Percentiles rank a stretch among this genome's conserved stretches.
Evolutionary conservation across 2,113 vertebrate species (phyloP).

Genomic region (Phylloscopus whistleri): DNA sequence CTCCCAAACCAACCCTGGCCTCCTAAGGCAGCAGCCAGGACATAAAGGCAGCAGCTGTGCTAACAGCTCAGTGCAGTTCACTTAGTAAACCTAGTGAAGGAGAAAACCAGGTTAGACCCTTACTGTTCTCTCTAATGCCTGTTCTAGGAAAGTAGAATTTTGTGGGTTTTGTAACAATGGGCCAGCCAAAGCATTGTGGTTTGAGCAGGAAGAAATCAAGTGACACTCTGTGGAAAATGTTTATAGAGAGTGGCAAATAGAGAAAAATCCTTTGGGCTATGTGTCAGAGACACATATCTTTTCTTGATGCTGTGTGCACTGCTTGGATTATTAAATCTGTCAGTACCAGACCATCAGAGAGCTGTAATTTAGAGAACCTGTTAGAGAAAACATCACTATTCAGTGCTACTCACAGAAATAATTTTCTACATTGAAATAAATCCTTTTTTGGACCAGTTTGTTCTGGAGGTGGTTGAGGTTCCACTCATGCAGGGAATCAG

Average conservation of each 20-base stretch:
- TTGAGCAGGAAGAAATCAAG: not conserved
- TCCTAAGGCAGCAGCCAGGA: not conserved
- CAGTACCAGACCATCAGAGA: not conserved
- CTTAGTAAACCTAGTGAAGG: not conserved
- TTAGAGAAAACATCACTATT: not conserved
- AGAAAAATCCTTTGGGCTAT: not conserved
- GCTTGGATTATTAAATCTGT: not conserved
- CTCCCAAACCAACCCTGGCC: not conserved
- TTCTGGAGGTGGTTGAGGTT: not conserved
- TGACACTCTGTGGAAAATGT: not conserved
- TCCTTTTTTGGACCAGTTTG: not conserved
- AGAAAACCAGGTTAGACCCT: not conserved
- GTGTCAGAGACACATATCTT: fast-evolving
- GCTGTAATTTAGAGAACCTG: not conserved
- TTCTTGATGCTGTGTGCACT: not conserved
- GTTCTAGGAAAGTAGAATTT: not conserved
- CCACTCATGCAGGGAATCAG: not conserved
- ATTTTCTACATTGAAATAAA: not conserved
- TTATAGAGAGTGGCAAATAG: not conserved
- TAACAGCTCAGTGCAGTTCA: not conserved
- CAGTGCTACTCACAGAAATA: not conserved
- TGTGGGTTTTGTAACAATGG: not conserved
- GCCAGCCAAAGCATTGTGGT: not conserved
- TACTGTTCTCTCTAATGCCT: not conserved
- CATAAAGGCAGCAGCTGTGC: fast-evolving